These are phyloP conservation scores for Macrophya annulata DNA, from an alignment of 2,888 invertebrate species.

Conservation along the genomic window DNA sequence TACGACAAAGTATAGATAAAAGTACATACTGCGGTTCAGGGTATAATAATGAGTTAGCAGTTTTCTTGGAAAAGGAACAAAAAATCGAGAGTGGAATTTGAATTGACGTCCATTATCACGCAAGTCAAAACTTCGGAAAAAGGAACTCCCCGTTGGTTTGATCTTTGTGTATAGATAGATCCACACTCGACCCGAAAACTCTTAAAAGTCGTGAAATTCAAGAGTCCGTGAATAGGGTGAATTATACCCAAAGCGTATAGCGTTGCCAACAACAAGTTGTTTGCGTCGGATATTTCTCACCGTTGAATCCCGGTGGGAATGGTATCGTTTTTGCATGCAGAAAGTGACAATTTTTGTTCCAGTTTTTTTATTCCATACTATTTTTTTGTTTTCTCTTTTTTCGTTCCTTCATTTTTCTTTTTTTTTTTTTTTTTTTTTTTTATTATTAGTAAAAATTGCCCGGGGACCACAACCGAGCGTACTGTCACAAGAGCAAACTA, in stretches of 20 bases:
- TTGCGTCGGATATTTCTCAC: slow-evolving; percentile 13
- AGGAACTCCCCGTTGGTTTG: background rate
- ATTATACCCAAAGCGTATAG: background rate
- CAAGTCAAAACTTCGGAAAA: background rate
- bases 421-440: background rate
- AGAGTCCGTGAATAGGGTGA: slow-evolving; percentile 25
- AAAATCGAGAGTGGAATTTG: slow-evolving; percentile 20
- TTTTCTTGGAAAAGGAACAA: too few species aligned
- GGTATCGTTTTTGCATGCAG: background rate
- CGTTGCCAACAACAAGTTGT: slow-evolving; percentile 27
- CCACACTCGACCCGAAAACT: background rate
- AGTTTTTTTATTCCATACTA: background rate
- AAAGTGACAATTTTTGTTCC: slow-evolving; percentile 33
- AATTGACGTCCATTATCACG: slow-evolving; percentile 44
- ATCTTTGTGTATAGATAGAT: background rate
- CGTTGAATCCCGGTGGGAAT: slow-evolving; percentile 6
- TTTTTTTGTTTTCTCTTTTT: background rate
- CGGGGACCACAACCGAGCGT: slow-evolving; percentile 26
- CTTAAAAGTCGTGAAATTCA: slow-evolving; percentile 7
- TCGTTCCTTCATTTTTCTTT: background rate
- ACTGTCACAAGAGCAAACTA: slow-evolving; percentile 56
- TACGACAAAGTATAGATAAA: background rate
- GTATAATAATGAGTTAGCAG: background rate
- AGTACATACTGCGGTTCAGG: background rate
- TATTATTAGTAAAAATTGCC: slow-evolving; percentile 27